Percentiles rank a stretch among this genome's conserved stretches.
Conservation (phyloP, 2,888 invertebrate species). For the Bugulina stolonifera region DNA sequence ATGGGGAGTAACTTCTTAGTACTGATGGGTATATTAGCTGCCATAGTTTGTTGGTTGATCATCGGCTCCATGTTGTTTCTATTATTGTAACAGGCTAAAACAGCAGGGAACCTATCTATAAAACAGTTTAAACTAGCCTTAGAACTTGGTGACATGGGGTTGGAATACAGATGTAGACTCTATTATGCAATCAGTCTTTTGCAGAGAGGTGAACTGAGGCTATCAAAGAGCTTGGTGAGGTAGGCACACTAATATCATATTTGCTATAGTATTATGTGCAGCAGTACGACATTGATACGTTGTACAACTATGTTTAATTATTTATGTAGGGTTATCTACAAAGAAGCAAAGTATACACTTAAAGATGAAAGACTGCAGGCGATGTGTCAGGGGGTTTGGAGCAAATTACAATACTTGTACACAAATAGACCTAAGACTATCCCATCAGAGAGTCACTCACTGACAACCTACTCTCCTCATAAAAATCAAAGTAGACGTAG, state of each 20-base stretch:
- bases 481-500: too few species aligned
- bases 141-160: conserved; percentile 72
- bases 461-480: too few species aligned
- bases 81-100: conserved; percentile 77
- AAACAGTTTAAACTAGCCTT: conserved; percentile 75
- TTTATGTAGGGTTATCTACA: neutral
- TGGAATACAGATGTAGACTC: conserved; percentile 75
- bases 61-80: too few species aligned
- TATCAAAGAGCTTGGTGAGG: conserved; percentile 40
- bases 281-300: too few species aligned
- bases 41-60: too few species aligned
- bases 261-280: too few species aligned
- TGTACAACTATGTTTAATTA: too few species aligned
- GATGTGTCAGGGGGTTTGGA: conserved; percentile 22
- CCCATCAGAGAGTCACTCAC: too few species aligned
- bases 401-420: neutral
- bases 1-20: too few species aligned
- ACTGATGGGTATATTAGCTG: too few species aligned
- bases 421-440: neutral
- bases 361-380: neutral
- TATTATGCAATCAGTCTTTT: conserved; percentile 81
- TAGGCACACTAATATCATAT: too few species aligned
- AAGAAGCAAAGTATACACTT: neutral
- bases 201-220: conserved; percentile 66
- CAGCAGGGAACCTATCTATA: conserved; percentile 79